These are phyloP conservation scores for Poeciliopsis occidentalis DNA, from an alignment of 2,113 vertebrate species.

Conservation along the genomic window DNA sequence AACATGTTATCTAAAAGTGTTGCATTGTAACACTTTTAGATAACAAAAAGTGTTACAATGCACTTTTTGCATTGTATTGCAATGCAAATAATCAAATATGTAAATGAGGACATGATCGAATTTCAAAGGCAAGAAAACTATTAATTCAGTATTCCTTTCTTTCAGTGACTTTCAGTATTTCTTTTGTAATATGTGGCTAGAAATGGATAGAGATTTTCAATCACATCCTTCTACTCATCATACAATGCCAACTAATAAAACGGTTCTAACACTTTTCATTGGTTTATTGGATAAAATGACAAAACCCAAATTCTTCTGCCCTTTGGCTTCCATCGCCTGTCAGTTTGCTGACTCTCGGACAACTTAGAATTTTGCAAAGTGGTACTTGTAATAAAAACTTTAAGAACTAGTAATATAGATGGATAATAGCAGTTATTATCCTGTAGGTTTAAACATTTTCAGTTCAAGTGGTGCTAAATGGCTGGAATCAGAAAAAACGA, in stretches of 20 bases:
- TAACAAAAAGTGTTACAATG: too few relatives aligned
- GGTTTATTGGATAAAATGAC: too few relatives aligned
- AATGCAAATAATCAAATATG: too few relatives aligned
- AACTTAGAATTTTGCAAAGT: neutral
- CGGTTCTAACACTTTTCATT: neutral
- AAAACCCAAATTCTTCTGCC: neutral
- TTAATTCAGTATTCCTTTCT: neutral
- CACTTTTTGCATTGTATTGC: too few relatives aligned
- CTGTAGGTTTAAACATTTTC: neutral
- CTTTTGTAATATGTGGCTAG: neutral
- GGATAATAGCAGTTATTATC: neutral
- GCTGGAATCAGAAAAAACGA: neutral
- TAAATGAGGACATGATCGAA: neutral
- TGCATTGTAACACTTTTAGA: neutral
- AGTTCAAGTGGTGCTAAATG: neutral
- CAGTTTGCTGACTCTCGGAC: neutral
- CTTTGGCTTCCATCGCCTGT: neutral
- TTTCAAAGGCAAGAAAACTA: neutral
- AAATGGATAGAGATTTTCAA: neutral
- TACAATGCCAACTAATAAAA: neutral
- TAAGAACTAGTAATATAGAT: neutral
- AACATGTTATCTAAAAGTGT: neutral
- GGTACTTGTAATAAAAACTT: neutral
- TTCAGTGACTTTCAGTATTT: too few relatives aligned
- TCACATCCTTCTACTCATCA: neutral